Base-by-base conservation (phyloP, 1,140 invertebrate species). In the Saccostrea glomerata region DNA sequence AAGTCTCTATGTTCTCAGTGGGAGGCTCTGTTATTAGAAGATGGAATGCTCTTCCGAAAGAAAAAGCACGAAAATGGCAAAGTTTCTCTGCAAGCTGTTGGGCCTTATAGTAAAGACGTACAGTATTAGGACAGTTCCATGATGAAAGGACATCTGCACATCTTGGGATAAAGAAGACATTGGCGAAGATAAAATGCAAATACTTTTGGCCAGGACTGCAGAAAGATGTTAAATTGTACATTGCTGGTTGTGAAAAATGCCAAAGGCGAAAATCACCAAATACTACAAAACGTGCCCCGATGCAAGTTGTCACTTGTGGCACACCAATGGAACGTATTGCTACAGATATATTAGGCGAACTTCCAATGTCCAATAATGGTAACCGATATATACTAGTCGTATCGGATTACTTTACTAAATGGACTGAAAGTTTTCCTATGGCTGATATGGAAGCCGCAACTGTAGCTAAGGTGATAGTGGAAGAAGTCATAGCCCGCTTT, bases 401-500 rank as follows among this genome's bases (percentile, higher is more conserved):
- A 13, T 47, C 86, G 30, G 54, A 84, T 55, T 84, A 84, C 83
- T 84, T 84, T 25, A 70, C 85, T 7, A 73, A 77, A 54, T 86
- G 54, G 40, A 56, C 86, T 12, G 86, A 86, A 23, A 47, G 30
- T 23, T 86, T 77, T 36, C 25, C 86, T 13, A 86, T 86, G 66
- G 25, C 86, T 9, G 58, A 86, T 54, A 54, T 73, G 40, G 47
- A 86, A 56, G 15, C 86, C 30, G 30, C 25, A 47, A 86, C 86
- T 12, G 70, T 86, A 25, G 86, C 86, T 66, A 60, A n/a, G 36
- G 60, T 77, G 20, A 60, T 90, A 20, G 85, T 89, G 23, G 82
- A 94, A n/a, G 87, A 92, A 20, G 83, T 95, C 25, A 92, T 90
- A 77, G 47, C 63, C 7, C 56, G 86, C 5, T 85, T 85, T 82